Evolutionary conservation across 2,113 vertebrate species (phyloP), one percentile per base, ranked within the genome.

Genomic region (Oxyura jamaicensis): DNA sequence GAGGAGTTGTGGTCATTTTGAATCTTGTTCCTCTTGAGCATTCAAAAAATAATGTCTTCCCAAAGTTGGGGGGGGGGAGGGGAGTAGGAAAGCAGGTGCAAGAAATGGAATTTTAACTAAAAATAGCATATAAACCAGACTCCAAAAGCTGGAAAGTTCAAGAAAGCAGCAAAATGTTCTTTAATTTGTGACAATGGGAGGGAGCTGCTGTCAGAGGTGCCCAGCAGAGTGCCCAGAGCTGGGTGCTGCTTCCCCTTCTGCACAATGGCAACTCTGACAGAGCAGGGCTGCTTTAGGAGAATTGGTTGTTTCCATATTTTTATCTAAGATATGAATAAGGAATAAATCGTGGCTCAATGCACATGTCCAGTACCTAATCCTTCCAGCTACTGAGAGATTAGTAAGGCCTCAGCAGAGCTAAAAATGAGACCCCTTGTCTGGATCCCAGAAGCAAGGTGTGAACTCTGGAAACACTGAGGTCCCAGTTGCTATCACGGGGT

Each of bases 111-210:
- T 69, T 59, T 58, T 29, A 33, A 25, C 81, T 53, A 29, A 36
- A 88, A 60, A 2, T 10, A 1, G 17, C 75, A 28, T 29, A 18
- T 19, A 26, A 12, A 1, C 53, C 42, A 20, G 74, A 41, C 55
- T 59, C 41, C 46, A 62, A 4, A 39, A 60, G 28, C 14, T 63
- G 12, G n/a, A 5, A 50, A 31, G 36, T 31, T 79, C 46, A 71
- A 48, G 52, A 23, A 9, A 26, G 48, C 12, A 59, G 55, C 0
- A 0, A 58, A 33, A 41, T 31, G 11, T 2, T 46, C 74, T 66
- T 78, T 39, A 29, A 5, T 52, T 65, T 36, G 44, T 56, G n/a
- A 6, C 76, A 19, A 50, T 33, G 0, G 10, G 63, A 69, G 36
- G 53, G 58, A 19, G 6, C 15, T 33, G 62, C 59, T 53, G 59